phyloP scores from a whole-genome alignment of 2,888 invertebrate species.

The Rhyacophila evoluta region DNA sequence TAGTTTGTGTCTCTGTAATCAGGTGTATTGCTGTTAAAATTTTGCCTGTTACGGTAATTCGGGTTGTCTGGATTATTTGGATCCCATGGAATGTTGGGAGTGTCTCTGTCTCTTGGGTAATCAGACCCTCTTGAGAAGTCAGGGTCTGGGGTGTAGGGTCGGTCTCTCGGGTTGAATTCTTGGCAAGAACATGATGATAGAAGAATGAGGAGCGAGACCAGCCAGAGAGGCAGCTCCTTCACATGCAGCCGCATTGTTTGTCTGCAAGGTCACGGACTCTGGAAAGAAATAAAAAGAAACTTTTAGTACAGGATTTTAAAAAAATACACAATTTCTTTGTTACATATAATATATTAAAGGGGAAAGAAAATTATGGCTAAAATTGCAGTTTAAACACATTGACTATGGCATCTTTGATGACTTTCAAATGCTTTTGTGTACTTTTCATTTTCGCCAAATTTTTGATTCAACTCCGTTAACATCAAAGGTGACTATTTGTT shows the following conservation, averaged over 20 bases:
- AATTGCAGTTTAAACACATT: too few relatives aligned
- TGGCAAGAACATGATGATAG: background rate
- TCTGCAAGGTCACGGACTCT: background rate
- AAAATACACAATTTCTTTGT: too few relatives aligned
- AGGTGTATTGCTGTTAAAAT: constrained; percentile 39
- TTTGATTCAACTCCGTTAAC: too few relatives aligned
- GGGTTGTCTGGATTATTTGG: constrained; percentile 40
- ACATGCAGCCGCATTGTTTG: background rate
- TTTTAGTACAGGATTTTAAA: too few relatives aligned
- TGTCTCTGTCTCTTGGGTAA: constrained; percentile 40
- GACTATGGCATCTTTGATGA: too few relatives aligned
- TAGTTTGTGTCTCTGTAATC: constrained; percentile 38
- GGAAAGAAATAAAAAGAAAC: background rate
- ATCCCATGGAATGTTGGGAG: constrained; percentile 40
- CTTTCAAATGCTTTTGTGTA: too few relatives aligned
- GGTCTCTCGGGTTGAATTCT: constrained; percentile 25
- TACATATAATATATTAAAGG: too few relatives aligned
- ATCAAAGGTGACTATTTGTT: too few relatives aligned
- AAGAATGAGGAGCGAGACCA: background rate
- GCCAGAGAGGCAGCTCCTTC: constrained; percentile 10
- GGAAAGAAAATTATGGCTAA: too few relatives aligned
- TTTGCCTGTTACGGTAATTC: constrained; percentile 37
- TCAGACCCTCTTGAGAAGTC: constrained; percentile 42
- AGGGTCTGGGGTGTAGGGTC: constrained; percentile 28
- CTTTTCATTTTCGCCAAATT: too few relatives aligned